Conservation (phyloP, 2,888 invertebrate genomes). For the Heliconius ethilla region DNA sequence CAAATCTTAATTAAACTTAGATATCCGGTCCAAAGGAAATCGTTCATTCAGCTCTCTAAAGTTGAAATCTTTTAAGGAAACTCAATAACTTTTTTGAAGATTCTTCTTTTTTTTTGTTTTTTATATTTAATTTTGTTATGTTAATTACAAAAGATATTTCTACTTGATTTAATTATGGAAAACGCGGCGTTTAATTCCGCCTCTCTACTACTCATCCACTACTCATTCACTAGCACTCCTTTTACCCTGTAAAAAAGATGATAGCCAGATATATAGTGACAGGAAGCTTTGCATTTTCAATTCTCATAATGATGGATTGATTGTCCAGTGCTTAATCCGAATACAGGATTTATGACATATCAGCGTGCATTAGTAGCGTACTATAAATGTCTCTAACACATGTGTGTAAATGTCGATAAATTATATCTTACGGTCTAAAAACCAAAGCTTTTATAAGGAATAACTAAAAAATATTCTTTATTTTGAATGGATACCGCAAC, state of each 20-base stretch:
- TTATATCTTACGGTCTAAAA: neutral
- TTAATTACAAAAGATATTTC: no score
- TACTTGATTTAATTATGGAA: no score
- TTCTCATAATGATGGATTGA: constrained; percentile 23
- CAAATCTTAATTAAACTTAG: constrained; percentile 37
- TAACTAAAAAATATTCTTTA: no score
- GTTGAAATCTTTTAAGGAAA: constrained; percentile 31
- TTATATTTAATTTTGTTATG: neutral
- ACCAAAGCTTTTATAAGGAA: neutral
- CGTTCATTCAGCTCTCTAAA: constrained; percentile 29
- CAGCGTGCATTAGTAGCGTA: neutral
- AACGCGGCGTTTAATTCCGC: no score
- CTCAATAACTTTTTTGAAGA: constrained; percentile 25
- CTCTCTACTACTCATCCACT: no score
- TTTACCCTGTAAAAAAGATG: neutral
- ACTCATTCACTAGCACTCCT: no score
- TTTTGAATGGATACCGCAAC: no score
- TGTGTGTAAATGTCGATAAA: neutral
- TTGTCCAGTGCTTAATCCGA: constrained; percentile 13
- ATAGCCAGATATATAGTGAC: neutral
- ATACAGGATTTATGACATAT: constrained; percentile 27
- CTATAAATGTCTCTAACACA: constrained; percentile 1
- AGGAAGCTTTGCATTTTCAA: constrained; percentile 15
- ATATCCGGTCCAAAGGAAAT: constrained; percentile 31
- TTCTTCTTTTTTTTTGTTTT: neutral